Evolutionary conservation across 2,888 invertebrate species (phyloP).

Genomic region (Enchytraeus crypticus): DNA sequence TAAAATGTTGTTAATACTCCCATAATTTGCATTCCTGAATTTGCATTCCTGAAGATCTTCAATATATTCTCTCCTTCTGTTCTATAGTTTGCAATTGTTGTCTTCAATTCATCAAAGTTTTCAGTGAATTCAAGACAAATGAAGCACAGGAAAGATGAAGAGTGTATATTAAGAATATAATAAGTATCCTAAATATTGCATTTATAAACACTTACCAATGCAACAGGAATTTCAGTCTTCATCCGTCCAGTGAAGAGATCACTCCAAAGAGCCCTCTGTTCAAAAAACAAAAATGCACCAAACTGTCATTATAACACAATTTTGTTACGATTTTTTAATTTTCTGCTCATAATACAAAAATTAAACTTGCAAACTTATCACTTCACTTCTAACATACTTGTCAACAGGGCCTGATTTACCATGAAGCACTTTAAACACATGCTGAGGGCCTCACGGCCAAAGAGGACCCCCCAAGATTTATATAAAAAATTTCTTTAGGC

Average conservation of each 20-base stretch:
- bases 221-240: slow-evolving; percentile 87
- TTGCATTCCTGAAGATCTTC: too few relatives aligned
- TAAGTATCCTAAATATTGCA: too few relatives aligned
- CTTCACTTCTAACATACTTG: background rate
- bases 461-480: background rate
- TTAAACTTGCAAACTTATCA: background rate
- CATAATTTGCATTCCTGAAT: too few relatives aligned
- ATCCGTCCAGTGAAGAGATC: slow-evolving; percentile 93
- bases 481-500: background rate
- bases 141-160: too few relatives aligned
- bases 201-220: slow-evolving; percentile 60
- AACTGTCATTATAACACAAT: too few relatives aligned
- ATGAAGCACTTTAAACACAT: background rate
- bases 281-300: too few relatives aligned
- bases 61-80: too few relatives aligned
- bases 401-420: background rate
- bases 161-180: too few relatives aligned
- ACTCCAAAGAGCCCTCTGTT: slow-evolving; percentile 72
- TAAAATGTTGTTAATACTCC: too few relatives aligned
- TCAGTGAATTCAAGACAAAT: too few relatives aligned
- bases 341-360: background rate
- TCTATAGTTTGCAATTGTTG: too few relatives aligned
- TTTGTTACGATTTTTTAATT: background rate
- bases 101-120: too few relatives aligned
- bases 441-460: background rate